Evolutionary conservation across 30 jellyfish, hydroid and myxozoan genomes (phyloP).

Genomic region (Aurelia aurita complex sp. Pacific): DNA sequence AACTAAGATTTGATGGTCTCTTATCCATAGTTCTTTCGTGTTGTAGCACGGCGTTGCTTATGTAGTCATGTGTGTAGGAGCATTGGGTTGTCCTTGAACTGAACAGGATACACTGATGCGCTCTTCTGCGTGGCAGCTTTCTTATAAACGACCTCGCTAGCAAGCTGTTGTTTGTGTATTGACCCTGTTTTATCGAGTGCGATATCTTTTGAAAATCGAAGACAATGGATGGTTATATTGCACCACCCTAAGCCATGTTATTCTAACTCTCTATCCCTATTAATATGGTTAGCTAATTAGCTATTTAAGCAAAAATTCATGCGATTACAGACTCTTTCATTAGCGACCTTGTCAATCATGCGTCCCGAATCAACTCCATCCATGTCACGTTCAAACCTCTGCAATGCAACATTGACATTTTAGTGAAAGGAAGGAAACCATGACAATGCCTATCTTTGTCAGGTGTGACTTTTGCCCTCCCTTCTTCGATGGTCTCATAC

Average conservation of each 20-base stretch:
- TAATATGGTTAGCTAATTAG: slow-evolving; percentile 55
- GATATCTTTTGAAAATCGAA: slow-evolving; percentile 12
- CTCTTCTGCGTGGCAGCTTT: slow-evolving; percentile 32
- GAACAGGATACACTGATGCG: background rate
- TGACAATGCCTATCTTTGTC: slow-evolving; percentile 60
- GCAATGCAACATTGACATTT: slow-evolving; percentile 46
- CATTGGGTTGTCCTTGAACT: background rate
- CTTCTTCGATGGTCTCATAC: slow-evolving; percentile 61
- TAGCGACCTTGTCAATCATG: slow-evolving; percentile 58
- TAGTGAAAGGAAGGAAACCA: slow-evolving; percentile 44
- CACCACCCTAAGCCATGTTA: slow-evolving; percentile 67
- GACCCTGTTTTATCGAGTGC: slow-evolving; percentile 29
- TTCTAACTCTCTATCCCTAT: slow-evolving; percentile 45
- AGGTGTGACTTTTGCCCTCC: slow-evolving; percentile 79
- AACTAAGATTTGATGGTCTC: slow-evolving; percentile 32
- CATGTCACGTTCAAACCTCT: slow-evolving; percentile 35
- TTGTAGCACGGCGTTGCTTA: background rate
- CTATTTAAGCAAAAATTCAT: slow-evolving; percentile 54
- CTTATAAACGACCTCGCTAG: background rate
- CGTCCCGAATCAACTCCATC: slow-evolving; percentile 39
- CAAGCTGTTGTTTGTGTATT: slow-evolving; percentile 35
- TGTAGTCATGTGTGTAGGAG: background rate
- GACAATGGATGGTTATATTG: slow-evolving; percentile 47
- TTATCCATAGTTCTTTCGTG: slow-evolving; percentile 8
- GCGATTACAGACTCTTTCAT: slow-evolving; percentile 47